Percentiles rank a stretch among this genome's conserved stretches.
Conservation (phyloP, 2,888 invertebrate species). For the Synergus itoensis region DNA sequence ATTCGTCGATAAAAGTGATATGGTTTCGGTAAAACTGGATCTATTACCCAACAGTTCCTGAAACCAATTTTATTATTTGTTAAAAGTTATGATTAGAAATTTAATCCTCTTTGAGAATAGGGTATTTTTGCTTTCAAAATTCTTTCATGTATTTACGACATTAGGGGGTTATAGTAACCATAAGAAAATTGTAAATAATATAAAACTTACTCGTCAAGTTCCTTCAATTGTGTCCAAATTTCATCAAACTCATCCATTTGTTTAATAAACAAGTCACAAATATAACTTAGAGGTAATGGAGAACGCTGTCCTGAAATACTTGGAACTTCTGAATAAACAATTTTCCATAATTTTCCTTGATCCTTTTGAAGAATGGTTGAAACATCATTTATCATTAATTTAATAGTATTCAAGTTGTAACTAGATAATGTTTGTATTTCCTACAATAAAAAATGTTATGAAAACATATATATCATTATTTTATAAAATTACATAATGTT, state of each 20-base stretch:
- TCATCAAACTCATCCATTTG: conserved; percentile 62
- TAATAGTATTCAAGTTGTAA: conserved; percentile 61
- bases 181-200: neutral
- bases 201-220: conserved; percentile 69
- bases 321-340: conserved; percentile 54
- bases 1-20: conserved; percentile 72
- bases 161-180: neutral
- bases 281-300: conserved; percentile 53
- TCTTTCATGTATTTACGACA: neutral
- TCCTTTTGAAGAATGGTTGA: conserved; percentile 59
- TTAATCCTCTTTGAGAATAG: neutral
- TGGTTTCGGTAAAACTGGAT: conserved; percentile 70
- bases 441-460: conserved; percentile 53
- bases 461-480: no score
- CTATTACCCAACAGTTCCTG: conserved; percentile 73
- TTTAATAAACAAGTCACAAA: conserved; percentile 61
- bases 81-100: neutral
- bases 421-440: conserved; percentile 61
- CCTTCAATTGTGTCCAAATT: conserved; percentile 65
- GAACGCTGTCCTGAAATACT: conserved; percentile 4
- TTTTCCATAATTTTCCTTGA: conserved; percentile 52
- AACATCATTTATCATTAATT: conserved; percentile 63
- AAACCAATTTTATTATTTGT: conserved; percentile 43
- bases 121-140: no score
- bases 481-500: no score